Evolutionary conservation across 2,888 invertebrate species (phyloP), one percentile per base, ranked within the genome.

Genomic region (Argynnis bischoffii): DNA sequence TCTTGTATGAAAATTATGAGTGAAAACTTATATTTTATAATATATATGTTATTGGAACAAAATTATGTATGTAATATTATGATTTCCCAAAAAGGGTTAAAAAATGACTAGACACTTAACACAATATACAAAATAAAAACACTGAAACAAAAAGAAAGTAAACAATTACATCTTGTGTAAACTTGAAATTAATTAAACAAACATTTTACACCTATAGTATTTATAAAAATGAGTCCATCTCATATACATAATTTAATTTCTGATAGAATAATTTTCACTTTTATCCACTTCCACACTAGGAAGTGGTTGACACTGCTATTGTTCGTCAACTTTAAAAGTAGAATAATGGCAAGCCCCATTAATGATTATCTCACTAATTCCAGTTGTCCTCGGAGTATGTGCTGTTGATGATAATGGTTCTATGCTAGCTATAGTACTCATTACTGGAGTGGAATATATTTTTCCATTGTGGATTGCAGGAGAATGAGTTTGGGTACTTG

Each of bases 261-360:
- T 80, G 51, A 83, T 77, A 70, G 74, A 72, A 68, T 84, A 82
- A 63, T 67, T 68, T 63, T 81, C 79, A 77, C 78, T 80, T 78
- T 87, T 86, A 77, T 84, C 87, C 89, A 90, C 89, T 82, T 87
- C 88, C 82, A 76, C 79, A 72, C 69, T 74, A 35, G 87, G 83
- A 89, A 90, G 89, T 86, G 87, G 84, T 80, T 82, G 87, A 72
- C 87, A 87, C 26, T 87, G 85, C 85, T 90, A 91, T 85, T 92
- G 87, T 35, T 80, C 82, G 66, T 91, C 92, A 50, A 90, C 90
- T 81, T 92, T 92, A 69, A 92, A 92, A 55, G 89, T 89, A 4
- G 89, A 81, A 71, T 92, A 92, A 72, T 90, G 89, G 71, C 92
- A 92, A 1, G 85, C 81, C 73, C 83, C 81, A 59, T 87, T 89